A percentile compares a stretch with the other conserved stretches of the same genome.
phyloP scores from a whole-genome alignment of 2,888 invertebrate genomes.

The Agonopterix subpropinquella region DNA sequence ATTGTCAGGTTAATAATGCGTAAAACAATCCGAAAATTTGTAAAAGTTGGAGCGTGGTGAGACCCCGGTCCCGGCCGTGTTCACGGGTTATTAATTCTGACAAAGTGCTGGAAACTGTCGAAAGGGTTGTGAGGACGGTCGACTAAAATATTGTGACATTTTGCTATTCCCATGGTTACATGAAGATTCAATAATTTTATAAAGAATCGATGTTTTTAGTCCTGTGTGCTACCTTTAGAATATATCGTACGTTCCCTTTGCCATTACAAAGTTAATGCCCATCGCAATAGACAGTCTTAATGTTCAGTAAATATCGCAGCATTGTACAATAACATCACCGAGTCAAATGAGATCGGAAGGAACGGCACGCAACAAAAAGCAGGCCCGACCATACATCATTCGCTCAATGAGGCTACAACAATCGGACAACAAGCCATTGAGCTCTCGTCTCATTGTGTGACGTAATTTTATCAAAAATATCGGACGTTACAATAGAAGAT shows the following conservation, averaged over 20 bases:
- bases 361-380: conserved; percentile 33
- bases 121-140: conserved; percentile 63
- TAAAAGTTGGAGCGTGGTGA: conserved; percentile 49
- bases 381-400: conserved; percentile 47
- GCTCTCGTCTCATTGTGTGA: conserved; percentile 56
- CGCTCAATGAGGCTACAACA: conserved; percentile 67
- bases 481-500: conserved; percentile 54
- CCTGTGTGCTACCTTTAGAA: too few species aligned
- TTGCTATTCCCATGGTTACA: conserved; percentile 11
- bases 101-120: conserved; percentile 53
- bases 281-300: conserved; percentile 30
- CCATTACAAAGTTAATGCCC: conserved; percentile 19
- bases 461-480: conserved; percentile 75
- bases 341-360: conserved; percentile 60
- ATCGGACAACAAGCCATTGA: conserved; percentile 67
- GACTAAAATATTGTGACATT: conserved; percentile 63
- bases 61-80: conserved; percentile 35
- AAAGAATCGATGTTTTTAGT: too few species aligned
- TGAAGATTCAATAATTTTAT: not conserved
- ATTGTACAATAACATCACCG: conserved; percentile 50
- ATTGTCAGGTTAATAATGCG: conserved; percentile 72
- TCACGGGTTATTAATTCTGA: conserved; percentile 72
- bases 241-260: not conserved
- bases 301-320: conserved; percentile 45
- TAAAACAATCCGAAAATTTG: conserved; percentile 69